Evolutionary conservation across 2,113 vertebrate species (phyloP), one percentile per base, ranked within the genome.

Genomic region (Numida meleagris): DNA sequence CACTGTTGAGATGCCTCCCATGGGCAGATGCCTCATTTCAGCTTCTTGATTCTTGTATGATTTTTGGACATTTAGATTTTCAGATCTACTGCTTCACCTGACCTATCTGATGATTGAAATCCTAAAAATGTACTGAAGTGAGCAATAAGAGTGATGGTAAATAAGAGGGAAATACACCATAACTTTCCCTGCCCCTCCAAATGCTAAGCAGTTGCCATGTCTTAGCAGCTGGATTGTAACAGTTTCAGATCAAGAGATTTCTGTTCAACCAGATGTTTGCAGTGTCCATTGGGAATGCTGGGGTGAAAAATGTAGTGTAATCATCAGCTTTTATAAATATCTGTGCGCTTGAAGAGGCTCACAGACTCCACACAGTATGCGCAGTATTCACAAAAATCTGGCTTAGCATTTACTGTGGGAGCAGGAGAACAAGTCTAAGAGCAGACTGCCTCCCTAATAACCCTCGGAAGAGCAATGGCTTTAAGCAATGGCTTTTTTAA

Each of bases 231-330:
- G 68, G 27, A 65, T 65, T 65, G 57, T 51, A 91, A 38, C 23
- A 46, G n/a, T 25, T 1, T 0, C 63, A 80, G 45, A 70, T 80
- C 16, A 34, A 46, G 45, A 50, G 24, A 53, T 8, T 82, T 48
- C 29, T 87, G 33, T 74, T 84, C 33, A 91, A 24, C 38, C 75
- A 95, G 75, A 91, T 87, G 65, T 86, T 91, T 74, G 25, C 38
- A 80, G 36, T 40, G 38, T 65, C 51, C 46, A 74, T 83, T 93
- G 87, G 51, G 89, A 86, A 12, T 6, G 68, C 25, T 57, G 59
- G 72, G 33, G 38, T 83, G 65, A 89, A 86, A 93, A 94, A 85
- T 57, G 7, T 71, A 85, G 29, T 86, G 40, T 72, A 77, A 90
- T 83, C 40, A 80, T 59, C 59, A 57, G 19, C 34, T 71, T 33